A percentile compares a stretch with the other conserved stretches of the same genome.
phyloP scores from a whole-genome alignment of 2,113 vertebrate genomes.

The Gymnorhina tibicen region DNA sequence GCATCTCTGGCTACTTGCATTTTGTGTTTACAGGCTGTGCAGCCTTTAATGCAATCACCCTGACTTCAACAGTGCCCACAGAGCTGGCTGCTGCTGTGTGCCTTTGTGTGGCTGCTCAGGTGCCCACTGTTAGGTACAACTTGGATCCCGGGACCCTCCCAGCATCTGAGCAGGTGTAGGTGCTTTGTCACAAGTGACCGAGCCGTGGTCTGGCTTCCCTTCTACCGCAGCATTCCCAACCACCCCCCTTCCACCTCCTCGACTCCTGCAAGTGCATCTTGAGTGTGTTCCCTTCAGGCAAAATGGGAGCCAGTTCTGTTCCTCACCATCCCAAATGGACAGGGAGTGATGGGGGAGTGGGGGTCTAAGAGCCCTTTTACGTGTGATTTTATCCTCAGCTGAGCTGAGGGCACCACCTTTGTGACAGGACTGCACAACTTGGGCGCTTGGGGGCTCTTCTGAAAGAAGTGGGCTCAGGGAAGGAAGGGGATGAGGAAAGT shows the following conservation, averaged over 20 bases:
- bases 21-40: background rate
- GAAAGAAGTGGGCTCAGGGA: background rate
- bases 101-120: background rate
- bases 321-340: background rate
- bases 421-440: background rate
- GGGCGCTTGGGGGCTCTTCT: background rate
- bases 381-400: background rate
- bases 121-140: background rate
- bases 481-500: background rate
- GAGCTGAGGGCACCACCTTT: rapidly evolving
- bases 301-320: background rate
- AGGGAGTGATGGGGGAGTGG: background rate
- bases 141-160: background rate
- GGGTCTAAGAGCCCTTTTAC: background rate
- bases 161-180: background rate
- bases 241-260: background rate
- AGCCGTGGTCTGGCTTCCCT: background rate
- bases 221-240: background rate
- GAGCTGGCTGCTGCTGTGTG: background rate
- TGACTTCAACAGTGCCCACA: background rate
- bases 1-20: background rate
- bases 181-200: background rate
- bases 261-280: background rate
- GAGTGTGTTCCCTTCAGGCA: background rate
- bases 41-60: background rate